Percentiles rank a stretch among this genome's conserved stretches.
Evolutionary conservation across 2,797 vertebrate species (phyloP).

Genomic region (Sparidentex hasta): DNA sequence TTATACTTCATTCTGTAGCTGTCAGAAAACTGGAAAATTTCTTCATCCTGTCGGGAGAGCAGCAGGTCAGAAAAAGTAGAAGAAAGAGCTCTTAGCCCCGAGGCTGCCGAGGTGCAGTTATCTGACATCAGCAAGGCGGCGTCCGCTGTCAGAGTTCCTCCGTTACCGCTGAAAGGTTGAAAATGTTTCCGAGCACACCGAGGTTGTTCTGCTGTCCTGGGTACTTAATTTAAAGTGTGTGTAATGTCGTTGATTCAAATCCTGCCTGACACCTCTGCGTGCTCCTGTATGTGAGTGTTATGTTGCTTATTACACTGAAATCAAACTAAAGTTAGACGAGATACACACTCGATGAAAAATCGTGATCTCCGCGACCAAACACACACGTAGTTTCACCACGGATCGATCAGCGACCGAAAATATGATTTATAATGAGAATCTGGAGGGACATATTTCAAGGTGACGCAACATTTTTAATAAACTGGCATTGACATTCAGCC

Average conservation of each 20-base stretch:
- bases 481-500: no score
- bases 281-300: neutral
- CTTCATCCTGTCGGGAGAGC: neutral
- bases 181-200: neutral
- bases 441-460: no score
- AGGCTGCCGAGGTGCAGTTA: slow-evolving; percentile 8
- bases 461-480: no score
- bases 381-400: no score
- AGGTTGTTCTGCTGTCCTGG: neutral
- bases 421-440: no score
- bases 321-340: no score
- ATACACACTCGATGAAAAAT: no score
- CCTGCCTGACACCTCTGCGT: neutral
- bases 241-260: neutral
- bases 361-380: no score
- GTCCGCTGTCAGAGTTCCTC: slow-evolving; percentile 6
- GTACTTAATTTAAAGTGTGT: neutral
- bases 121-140: slow-evolving; percentile 4
- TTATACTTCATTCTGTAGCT: slow-evolving; percentile 2
- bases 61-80: slow-evolving; percentile 1
- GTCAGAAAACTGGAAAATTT: slow-evolving; percentile 8
- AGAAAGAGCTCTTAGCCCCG: neutral
- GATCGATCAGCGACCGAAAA: no score
- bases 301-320: no score
- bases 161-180: neutral